A percentile compares a stretch with the other conserved stretches of the same genome.
phyloP scores from a whole-genome alignment of 1,140 invertebrate genomes.

The Polypedilum pembai region DNA sequence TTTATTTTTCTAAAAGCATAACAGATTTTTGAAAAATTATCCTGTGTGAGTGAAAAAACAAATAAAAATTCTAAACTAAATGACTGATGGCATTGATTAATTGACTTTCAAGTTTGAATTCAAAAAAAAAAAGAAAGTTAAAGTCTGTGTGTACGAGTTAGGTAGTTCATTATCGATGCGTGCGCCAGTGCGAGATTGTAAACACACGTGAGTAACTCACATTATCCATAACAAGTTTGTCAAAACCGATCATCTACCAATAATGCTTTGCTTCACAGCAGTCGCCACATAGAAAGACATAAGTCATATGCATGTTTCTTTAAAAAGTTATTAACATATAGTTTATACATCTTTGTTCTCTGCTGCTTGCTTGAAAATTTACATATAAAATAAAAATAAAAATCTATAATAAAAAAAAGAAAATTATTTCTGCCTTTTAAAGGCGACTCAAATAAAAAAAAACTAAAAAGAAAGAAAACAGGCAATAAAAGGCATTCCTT shows the following conservation, averaged over 20 bases:
- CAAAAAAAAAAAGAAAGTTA: neutral
- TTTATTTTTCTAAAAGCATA: neutral
- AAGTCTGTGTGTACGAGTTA: neutral
- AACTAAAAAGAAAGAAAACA: neutral
- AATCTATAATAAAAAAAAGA: conserved; percentile 24
- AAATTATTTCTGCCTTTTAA: conserved; percentile 3
- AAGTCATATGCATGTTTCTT: conserved; percentile 12
- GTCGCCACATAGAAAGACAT: neutral
- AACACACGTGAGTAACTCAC: neutral
- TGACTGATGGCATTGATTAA: conserved; percentile 27
- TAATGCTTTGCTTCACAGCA: neutral
- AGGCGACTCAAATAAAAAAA: neutral
- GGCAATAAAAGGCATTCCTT: conserved; percentile 45
- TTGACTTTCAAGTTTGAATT: neutral
- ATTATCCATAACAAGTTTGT: neutral
- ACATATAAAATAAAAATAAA: neutral
- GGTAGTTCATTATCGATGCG: conserved; percentile 5
- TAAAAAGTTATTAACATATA: conserved; percentile 14
- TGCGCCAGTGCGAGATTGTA: neutral
- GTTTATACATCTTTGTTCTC: conserved; percentile 2
- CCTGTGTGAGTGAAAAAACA: neutral
- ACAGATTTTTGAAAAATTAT: conserved; percentile 23
- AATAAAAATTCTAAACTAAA: conserved; percentile 16
- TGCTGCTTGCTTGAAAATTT: neutral
- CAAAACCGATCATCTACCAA: neutral